Base-by-base conservation (phyloP, 2,797 vertebrate genomes). In the Dendrocincla tyrannina region DNA sequence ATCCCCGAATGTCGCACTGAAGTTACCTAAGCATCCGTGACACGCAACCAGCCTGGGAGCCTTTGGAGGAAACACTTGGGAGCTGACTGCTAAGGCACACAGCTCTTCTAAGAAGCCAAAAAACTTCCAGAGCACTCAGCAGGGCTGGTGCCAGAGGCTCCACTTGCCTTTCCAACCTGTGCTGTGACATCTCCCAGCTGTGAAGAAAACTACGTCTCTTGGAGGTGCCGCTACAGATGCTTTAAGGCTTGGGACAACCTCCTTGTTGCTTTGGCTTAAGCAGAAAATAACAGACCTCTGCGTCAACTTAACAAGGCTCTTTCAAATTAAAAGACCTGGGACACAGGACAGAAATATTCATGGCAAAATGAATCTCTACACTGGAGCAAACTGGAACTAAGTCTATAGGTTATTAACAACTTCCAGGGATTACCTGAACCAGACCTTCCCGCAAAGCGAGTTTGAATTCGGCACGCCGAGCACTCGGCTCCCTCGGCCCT, bases 1-100 rank as follows among this genome's bases (percentile, higher is more conserved):
- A 84, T 32, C 4, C 18, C 7, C 1, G 0, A 67, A 49, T 0
- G 3, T 19, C 1, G 1, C 0, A 0, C 9, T 2, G 5, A 41
- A 59, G 41, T 18, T 30, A 77, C 14, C 8, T 5, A 14, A 44
- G 39, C 39, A 17, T 1, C 2, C 3, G 12, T n/a, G 73, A 28
- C 3, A 3, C 1, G 9, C 32, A 25, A 30, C 0, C 2, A 42
- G 46, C 13, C 56, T 8, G 44, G 30, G 33, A 83, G 4, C 12
- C 13, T 46, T 84, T 19, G 10, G 17, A 44, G 77, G 33, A 33
- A 63, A 20, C 13, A 5, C 39, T 22, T 27, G 44, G 37, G 73
- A 88, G 24, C 20, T 4, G 25, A 58, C 3, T 53, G 30, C 49
- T 13, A 15, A 37, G 23, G 55, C 42, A 25, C 30, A 69, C 56